Conservation (phyloP, 2,797 vertebrate species). For the Poecilia gillii region DNA sequence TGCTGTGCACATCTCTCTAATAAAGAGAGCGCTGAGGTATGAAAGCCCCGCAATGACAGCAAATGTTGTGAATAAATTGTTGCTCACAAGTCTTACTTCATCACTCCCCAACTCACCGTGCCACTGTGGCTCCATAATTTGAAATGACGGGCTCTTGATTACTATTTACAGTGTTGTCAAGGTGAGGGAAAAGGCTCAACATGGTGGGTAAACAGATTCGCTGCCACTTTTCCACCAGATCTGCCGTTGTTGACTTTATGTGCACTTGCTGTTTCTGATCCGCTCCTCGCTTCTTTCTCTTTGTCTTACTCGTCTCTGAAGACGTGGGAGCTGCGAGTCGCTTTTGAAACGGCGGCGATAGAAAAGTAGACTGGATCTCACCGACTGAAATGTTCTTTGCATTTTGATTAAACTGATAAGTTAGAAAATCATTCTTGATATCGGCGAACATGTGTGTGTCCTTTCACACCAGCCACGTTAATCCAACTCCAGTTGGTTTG, state of each 20-base stretch:
- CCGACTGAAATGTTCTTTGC: conserved; percentile 34
- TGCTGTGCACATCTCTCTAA: conserved; percentile 20
- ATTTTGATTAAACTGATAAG: conserved; percentile 45
- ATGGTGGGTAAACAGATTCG: conserved; percentile 57
- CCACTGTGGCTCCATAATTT: conserved; percentile 55
- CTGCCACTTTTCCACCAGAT: conserved; percentile 48
- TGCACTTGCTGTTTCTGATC: conserved; percentile 27
- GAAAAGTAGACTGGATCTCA: conserved; percentile 38
- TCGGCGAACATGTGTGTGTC: background rate
- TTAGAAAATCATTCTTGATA: background rate
- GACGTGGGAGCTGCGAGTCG: conserved; percentile 40
- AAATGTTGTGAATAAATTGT: conserved; percentile 50
- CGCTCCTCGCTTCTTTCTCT: background rate
- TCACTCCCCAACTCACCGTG: conserved; percentile 19
- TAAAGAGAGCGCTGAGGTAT: conserved; percentile 38
- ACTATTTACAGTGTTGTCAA: conserved; percentile 66
- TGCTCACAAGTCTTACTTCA: conserved; percentile 43
- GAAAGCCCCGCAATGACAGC: conserved; percentile 34
- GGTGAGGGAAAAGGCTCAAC: conserved; percentile 47
- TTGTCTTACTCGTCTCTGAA: conserved; percentile 14
- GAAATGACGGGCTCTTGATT: conserved; percentile 60
- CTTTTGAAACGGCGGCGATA: conserved; percentile 30
- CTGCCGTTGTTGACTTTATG: conserved; percentile 52
- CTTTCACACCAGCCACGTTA: too few relatives aligned
- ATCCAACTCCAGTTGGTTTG: too few relatives aligned